Base-by-base conservation (phyloP, 2,797 vertebrate species). In the Furcifer pardalis region DNA sequence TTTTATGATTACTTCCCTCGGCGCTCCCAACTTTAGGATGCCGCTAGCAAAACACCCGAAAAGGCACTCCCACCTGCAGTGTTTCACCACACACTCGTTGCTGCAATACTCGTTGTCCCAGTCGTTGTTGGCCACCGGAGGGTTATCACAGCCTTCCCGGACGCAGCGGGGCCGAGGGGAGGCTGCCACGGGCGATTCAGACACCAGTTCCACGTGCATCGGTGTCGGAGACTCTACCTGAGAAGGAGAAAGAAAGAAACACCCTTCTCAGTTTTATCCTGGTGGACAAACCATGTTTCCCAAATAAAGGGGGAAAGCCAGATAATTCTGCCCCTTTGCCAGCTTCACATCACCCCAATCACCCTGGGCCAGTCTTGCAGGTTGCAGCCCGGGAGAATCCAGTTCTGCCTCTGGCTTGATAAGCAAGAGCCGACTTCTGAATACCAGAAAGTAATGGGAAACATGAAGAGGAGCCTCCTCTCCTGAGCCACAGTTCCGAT, bases 21-120 rank as follows among this genome's bases (percentile, higher is more conserved):
- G 9, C 42, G 35, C 37, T 8, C 3, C 65, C 40, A 21, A 9
- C 21, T 4, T 42, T 27, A 42, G 37, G 68, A 8, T 27, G 37
- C 15, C 1, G 23, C 37, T 71, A 37, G 23, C 23, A 25, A 23
- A 23, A 42, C 8, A 25, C 23, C n/a, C 35, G 25, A 42, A 2
- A 3, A 7, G 23, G 9, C 37, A 27, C 8, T 85, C 96, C 84
- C 79, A 98, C 98, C 97, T 97, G 97, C 98, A 98, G 91, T 98
- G 98, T 7, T 97, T 97, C 79, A 98, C 98, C 27, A 98, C 97
- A 86, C 98, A 98, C 94, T 98, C 97, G 25, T 96, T 98, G 95
- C 98, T 98, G 92, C 98, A 98, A 91, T 98, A 98, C 56, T 98
- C 97, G 32, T 95, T 95, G 95, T 98, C 98, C 98, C 98, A 98